These are phyloP conservation scores for Hirudinaria manillensis DNA, from an alignment of 2,888 invertebrate genomes.

Conservation along the genomic window DNA sequence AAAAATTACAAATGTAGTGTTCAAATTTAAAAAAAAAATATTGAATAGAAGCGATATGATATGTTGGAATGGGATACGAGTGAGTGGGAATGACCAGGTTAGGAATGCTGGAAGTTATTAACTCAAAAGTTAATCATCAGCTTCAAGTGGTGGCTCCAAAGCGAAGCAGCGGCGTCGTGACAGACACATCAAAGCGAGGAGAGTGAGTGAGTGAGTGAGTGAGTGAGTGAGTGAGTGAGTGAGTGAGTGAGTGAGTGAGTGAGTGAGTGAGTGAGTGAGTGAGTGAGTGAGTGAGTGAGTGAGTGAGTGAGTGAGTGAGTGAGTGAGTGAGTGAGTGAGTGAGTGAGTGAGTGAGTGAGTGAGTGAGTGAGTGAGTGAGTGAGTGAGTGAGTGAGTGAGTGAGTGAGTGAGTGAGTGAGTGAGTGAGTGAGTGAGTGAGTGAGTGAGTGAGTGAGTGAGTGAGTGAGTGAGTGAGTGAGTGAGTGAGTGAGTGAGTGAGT, in stretches of 20 bases:
- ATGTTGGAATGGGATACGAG: too few relatives aligned
- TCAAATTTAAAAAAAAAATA: too few relatives aligned
- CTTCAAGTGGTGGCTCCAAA: too few relatives aligned
- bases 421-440: constrained; percentile 32
- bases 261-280: constrained; percentile 28
- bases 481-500: neutral
- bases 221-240: constrained; percentile 28
- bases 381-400: constrained; percentile 19
- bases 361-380: constrained; percentile 15
- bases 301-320: constrained; percentile 21
- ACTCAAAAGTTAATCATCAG: too few relatives aligned
- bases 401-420: constrained; percentile 31
- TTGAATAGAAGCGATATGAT: too few relatives aligned
- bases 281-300: constrained; percentile 29
- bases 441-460: constrained; percentile 2
- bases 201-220: constrained; percentile 28
- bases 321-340: neutral
- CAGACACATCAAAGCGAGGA: constrained; percentile 1
- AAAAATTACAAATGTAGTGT: too few relatives aligned
- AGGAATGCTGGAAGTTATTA: too few relatives aligned
- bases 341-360: constrained; percentile 22
- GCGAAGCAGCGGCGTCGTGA: too few relatives aligned
- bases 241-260: constrained; percentile 28
- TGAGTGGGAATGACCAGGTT: too few relatives aligned
- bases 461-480: neutral